phyloP scores from a whole-genome alignment of 1,140 invertebrate species.

The Anoplophora glabripennis region DNA sequence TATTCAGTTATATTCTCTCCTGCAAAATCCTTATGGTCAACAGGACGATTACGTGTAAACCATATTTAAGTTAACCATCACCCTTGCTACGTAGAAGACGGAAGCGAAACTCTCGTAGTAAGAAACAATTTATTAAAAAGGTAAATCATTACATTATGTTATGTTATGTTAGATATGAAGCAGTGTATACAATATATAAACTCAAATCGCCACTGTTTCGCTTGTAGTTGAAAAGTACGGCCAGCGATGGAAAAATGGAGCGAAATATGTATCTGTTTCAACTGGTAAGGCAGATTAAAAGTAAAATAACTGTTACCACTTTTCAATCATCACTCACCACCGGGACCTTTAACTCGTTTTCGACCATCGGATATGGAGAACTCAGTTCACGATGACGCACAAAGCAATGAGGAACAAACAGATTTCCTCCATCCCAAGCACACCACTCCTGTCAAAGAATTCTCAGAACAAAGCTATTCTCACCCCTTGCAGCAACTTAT shows the following conservation, averaged over 20 bases:
- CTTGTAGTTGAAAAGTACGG: constrained; percentile 45
- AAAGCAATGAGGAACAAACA: too few species aligned
- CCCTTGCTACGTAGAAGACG: background rate
- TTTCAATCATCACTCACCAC: constrained; percentile 44
- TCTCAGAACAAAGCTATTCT: too few species aligned
- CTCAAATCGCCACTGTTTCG: constrained; percentile 39
- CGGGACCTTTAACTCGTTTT: constrained; percentile 10
- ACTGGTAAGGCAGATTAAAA: constrained; percentile 44
- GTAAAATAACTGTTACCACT: constrained; percentile 40
- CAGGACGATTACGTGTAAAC: background rate
- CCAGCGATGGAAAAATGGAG: constrained; percentile 37
- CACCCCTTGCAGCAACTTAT: too few species aligned
- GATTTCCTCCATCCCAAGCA: too few species aligned
- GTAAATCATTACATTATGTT: too few species aligned
- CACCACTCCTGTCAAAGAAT: too few species aligned
- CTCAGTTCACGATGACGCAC: too few species aligned
- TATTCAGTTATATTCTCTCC: too few species aligned
- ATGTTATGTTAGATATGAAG: too few species aligned
- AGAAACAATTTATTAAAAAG: too few species aligned
- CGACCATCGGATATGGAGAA: background rate
- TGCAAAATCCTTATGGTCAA: background rate
- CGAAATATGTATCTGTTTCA: constrained; percentile 49
- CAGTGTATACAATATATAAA: constrained; percentile 43
- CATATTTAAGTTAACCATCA: background rate
- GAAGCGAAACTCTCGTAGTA: background rate